A percentile compares a stretch with the other conserved stretches of the same genome.
Conservation (phyloP, 2,797 vertebrate species). For the Manis pentadactyla region DNA sequence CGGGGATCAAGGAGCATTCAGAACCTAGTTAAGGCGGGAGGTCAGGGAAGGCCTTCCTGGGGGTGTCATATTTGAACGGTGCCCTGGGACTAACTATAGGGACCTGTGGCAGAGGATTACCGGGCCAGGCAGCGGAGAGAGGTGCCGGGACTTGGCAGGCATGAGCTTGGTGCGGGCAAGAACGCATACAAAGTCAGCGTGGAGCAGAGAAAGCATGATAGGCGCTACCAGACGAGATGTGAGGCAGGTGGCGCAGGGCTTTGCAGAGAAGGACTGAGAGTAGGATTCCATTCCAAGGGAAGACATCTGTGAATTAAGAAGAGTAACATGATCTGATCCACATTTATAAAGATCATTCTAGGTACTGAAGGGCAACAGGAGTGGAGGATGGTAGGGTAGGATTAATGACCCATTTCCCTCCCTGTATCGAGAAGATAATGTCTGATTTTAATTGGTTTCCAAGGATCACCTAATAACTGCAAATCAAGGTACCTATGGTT, state of each 20-base stretch:
- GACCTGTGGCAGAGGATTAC: neutral
- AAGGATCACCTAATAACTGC: neutral
- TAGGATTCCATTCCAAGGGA: neutral
- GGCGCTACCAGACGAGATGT: neutral
- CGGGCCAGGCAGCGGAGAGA: neutral
- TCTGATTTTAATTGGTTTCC: neutral
- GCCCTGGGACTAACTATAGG: neutral
- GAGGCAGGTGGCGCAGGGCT: neutral
- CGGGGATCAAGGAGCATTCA: neutral
- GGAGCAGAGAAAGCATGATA: neutral
- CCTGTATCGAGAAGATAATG: neutral
- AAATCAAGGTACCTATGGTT: neutral
- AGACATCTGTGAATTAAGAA: neutral
- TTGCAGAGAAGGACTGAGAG: neutral
- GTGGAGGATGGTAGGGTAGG: neutral
- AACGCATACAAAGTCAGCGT: neutral
- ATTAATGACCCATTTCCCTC: neutral
- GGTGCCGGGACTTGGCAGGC: neutral
- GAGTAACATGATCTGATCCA: neutral
- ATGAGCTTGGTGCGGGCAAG: rapidly evolving
- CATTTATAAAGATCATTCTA: neutral
- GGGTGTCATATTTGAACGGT: neutral
- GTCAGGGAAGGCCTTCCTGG: neutral
- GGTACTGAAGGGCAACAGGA: neutral
- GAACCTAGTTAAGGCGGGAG: neutral